Evolutionary conservation across 1,140 invertebrate species (phyloP).

Genomic region (Helicoverpa armigera): DNA sequence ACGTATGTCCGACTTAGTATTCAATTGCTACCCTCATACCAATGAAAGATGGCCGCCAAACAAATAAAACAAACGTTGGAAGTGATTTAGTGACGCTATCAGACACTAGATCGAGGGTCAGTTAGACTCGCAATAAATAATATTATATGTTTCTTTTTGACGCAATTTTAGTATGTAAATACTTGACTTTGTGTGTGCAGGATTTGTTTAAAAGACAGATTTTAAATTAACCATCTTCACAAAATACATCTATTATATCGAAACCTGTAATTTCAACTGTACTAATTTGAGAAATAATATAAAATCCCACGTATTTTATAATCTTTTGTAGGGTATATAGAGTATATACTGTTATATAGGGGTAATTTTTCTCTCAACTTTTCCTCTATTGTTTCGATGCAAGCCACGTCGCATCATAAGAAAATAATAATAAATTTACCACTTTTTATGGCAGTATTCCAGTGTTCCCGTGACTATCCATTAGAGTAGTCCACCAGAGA

Average conservation of each 20-base stretch:
- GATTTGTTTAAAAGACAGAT: background rate
- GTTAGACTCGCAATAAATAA: conserved; percentile 33
- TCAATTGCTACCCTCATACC: conserved; percentile 49
- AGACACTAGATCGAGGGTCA: conserved; percentile 51
- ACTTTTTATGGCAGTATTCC: conserved; percentile 2
- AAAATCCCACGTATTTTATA: too few relatives aligned
- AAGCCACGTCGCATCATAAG: background rate
- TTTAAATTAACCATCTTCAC: too few relatives aligned
- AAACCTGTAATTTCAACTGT: too few relatives aligned
- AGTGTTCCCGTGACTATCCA: background rate
- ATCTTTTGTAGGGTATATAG: background rate
- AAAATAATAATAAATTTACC: conserved; percentile 4
- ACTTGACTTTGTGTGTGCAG: background rate
- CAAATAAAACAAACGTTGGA: conserved; percentile 57
- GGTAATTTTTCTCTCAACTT: background rate
- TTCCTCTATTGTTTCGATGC: background rate
- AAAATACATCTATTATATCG: too few relatives aligned
- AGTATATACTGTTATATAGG: background rate
- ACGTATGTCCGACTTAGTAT: conserved; percentile 52
- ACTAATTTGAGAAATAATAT: too few relatives aligned
- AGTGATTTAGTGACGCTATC: conserved; percentile 56
- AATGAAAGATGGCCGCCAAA: conserved; percentile 51
- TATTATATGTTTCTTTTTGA: background rate
- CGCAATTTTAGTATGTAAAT: background rate
- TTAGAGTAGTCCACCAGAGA: conserved; percentile 13